Evolutionary conservation across 1,140 invertebrate genomes (phyloP), one percentile per base, ranked within the genome.

Genomic region (Drosophila kanapiae): DNA sequence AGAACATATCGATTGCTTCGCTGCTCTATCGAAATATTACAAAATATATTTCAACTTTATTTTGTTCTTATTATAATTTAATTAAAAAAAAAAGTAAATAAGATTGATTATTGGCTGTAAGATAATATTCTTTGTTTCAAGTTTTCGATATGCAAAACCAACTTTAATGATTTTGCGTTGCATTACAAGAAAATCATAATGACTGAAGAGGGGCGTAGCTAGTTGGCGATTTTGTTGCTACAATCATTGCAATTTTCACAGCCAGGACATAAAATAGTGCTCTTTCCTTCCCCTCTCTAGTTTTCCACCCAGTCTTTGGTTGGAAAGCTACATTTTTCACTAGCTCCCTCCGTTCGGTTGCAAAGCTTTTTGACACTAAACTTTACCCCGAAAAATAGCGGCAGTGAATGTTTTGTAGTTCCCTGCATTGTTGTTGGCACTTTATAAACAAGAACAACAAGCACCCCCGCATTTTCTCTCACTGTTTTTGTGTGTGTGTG

Each of bases 221-320:
- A 43, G 37, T 43, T 51, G n/a, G 16, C 27, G 33, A 57, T 18
- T 43, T 61, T 6, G 56, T 27, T 16, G 18, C 14, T 45, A 37
- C 37, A 70, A 31, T 57, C 11, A 38, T 56, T 38, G 37, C 37
- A 27, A 37, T 54, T 59, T 53, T 16, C 35, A n/a, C 35, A 38
- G 49, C 48, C 76, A 83, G 80, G 70, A 79, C 80, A 79, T 83
- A 82, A 83, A 83, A 82, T 67, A 38, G 53, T 27, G 37, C 51
- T 9, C 6, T 33, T 37, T 54, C 33, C 16, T 54, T 37, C 33
- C 37, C 51, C 16, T 56, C 38, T n/a, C 38, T 23, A 31, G 23
- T 16, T 48, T 61, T 27, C 40, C 27, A 9, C 27, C 13, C 23
- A 13, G 11, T 9, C 8, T 35, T 59, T 48, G 16, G 51, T 23